A percentile compares a stretch with the other conserved stretches of the same genome.
Evolutionary conservation across 2,797 vertebrate species (phyloP).

Genomic region (Enteromius afrohamiltoni): DNA sequence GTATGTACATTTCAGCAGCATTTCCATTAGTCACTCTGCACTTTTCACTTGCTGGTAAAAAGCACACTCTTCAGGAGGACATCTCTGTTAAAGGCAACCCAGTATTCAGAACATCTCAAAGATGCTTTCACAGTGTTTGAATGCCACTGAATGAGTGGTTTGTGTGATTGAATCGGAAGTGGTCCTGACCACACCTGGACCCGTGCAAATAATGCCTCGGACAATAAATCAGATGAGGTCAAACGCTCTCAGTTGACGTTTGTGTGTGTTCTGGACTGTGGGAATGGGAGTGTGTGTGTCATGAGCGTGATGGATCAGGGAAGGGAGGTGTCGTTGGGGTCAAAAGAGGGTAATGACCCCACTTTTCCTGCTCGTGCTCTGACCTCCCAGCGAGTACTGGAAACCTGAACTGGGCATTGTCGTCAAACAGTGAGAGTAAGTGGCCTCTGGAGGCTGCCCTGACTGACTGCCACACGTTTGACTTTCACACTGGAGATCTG

Average conservation of each 20-base stretch:
- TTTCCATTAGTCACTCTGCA: neutral
- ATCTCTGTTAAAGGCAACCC: neutral
- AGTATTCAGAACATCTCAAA: neutral
- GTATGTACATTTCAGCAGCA: neutral
- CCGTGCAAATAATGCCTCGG: neutral
- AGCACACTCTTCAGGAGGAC: neutral
- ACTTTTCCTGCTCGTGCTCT: conserved; percentile 56
- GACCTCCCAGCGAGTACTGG: conserved; percentile 56
- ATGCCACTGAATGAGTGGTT: neutral
- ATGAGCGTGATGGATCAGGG: conserved; percentile 56
- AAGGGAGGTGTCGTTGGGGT: conserved; percentile 56
- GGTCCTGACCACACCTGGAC: conserved; percentile 31
- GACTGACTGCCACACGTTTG: conserved; percentile 56
- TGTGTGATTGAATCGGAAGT: conserved; percentile 12
- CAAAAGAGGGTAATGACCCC: conserved; percentile 61
- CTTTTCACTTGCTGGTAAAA: neutral
- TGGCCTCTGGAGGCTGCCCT: conserved; percentile 58
- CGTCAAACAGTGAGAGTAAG: conserved; percentile 62
- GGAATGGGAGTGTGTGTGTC: conserved; percentile 55
- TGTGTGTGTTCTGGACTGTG: conserved; percentile 49
- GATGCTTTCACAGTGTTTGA: neutral
- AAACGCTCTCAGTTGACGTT: conserved; percentile 6
- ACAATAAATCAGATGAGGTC: conserved; percentile 23
- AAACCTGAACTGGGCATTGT: conserved; percentile 62
- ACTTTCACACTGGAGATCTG: conserved; percentile 40